These are phyloP conservation scores for Sphaerophoria taeniata DNA, from an alignment of 2,888 invertebrate species.

Conservation along the genomic window DNA sequence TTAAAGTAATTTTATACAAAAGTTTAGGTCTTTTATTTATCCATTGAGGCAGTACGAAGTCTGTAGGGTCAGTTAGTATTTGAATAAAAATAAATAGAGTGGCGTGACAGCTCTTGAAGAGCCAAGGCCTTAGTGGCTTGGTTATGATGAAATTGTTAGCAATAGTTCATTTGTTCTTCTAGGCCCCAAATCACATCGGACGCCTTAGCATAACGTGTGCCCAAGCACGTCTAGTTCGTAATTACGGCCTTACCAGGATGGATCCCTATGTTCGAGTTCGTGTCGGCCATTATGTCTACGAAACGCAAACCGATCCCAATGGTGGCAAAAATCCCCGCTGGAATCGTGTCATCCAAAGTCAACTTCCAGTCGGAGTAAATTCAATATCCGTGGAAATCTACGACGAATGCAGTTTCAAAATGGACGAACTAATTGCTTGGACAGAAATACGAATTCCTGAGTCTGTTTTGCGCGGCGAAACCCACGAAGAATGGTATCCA, in stretches of 20 bases:
- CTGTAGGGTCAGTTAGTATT: too few species aligned
- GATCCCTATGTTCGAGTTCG: constrained; percentile 97
- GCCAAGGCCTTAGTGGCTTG: too few species aligned
- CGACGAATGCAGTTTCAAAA: constrained; percentile 98
- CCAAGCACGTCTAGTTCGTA: constrained; percentile 96
- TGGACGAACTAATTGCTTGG: constrained; percentile 98
- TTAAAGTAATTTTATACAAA: too few species aligned
- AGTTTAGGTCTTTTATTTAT: too few species aligned
- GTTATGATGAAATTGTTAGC: neutral
- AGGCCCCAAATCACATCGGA: constrained; percentile 83
- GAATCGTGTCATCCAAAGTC: constrained; percentile 94
- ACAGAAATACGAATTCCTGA: constrained; percentile 94
- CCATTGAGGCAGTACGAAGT: too few species aligned
- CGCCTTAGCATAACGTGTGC: constrained; percentile 93
- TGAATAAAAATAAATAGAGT: too few species aligned
- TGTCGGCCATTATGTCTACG: constrained; percentile 96
- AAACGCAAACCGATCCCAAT: constrained; percentile 97
- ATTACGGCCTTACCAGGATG: constrained; percentile 97
- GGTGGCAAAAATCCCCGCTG: constrained; percentile 97
- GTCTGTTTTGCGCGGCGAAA: constrained; percentile 92
- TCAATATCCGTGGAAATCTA: constrained; percentile 96
- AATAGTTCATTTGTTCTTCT: neutral
- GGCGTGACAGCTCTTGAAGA: too few species aligned
- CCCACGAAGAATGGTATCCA: constrained; percentile 97
- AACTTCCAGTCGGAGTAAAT: constrained; percentile 93